Evolutionary conservation across 2,888 invertebrate species (phyloP), one percentile per base, ranked within the genome.

Genomic region (Catonia carolina): DNA sequence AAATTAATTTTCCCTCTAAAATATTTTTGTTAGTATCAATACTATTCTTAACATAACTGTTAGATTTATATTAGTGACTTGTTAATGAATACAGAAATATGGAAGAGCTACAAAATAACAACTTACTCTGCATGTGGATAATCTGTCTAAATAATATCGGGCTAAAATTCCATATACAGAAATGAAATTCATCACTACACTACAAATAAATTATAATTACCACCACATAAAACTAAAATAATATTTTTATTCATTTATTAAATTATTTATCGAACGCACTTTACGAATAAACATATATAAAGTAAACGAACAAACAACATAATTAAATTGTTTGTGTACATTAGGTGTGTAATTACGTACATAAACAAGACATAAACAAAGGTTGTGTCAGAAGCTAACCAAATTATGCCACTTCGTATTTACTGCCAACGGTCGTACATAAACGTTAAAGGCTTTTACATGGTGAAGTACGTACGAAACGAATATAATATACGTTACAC

Each of bases 111-210:
- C 42, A 20, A 17, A 41, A 15, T 22, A 22, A 14, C 22, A 47
- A n/a, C 47, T 47, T 47, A 47, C 47, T 47, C 23, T 47, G 47
- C 47, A 47, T 47, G 47, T 47, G 47, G 47, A 47, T 18, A 22
- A 23, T 12, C 22, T 15, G 20, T 12, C 4, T 15, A 2, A 41
- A 23, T 47, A 47, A 12, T 8, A 27, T 22, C 47, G 22, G 27
- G 47, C 15, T 27, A 22, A 42, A 6, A 18, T 3, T 7, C n/a
- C 3, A 27, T 6, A 27, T 23, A 47, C 47, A 14, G 15, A 47
- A 47, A 15, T 23, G 23, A 20, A 27, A 23, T 47, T 22, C 47
- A 47, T 47, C 27, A 47, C 47, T 22, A n/a, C 20, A 47, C 47
- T 22, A 7, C 27, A 27, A 27, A 27, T 27, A 27, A 27, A 27